Percentiles rank a stretch among this genome's conserved stretches.
These are phyloP conservation scores for Oreortyx pictus DNA, from an alignment of 2,797 vertebrate species.

Conservation along the genomic window DNA sequence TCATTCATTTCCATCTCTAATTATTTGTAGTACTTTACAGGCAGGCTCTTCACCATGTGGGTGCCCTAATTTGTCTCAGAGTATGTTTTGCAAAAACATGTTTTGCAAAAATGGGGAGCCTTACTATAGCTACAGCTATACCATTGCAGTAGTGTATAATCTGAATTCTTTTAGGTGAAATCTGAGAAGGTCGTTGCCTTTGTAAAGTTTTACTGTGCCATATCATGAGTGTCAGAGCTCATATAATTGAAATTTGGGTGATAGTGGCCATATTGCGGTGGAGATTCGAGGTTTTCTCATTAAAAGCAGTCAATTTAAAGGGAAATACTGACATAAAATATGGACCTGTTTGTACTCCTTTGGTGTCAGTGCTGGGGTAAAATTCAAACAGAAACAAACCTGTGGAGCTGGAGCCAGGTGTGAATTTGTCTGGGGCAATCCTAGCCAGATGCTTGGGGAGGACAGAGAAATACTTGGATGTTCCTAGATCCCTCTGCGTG, in stretches of 20 bases:
- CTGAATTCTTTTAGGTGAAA: background rate
- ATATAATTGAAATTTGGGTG: background rate
- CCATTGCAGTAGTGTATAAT: background rate
- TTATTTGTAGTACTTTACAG: background rate
- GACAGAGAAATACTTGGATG: background rate
- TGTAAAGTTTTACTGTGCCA: background rate
- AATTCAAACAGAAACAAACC: background rate
- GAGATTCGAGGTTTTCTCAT: background rate
- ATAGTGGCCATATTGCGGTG: background rate
- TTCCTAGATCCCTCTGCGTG: background rate
- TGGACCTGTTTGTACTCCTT: background rate
- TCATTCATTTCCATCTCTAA: background rate
- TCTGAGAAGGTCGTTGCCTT: background rate
- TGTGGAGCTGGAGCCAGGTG: background rate
- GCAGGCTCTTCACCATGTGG: background rate
- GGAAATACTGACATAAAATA: background rate
- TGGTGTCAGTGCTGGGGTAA: background rate
- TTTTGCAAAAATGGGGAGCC: background rate
- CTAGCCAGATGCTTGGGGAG: background rate
- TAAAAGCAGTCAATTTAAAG: background rate
- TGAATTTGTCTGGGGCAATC: background rate
- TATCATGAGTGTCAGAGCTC: background rate
- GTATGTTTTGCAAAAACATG: background rate
- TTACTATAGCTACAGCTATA: background rate
- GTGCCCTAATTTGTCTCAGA: background rate